phyloP scores from a whole-genome alignment of 2,113 vertebrate genomes.

The Phodopus roborovskii region DNA sequence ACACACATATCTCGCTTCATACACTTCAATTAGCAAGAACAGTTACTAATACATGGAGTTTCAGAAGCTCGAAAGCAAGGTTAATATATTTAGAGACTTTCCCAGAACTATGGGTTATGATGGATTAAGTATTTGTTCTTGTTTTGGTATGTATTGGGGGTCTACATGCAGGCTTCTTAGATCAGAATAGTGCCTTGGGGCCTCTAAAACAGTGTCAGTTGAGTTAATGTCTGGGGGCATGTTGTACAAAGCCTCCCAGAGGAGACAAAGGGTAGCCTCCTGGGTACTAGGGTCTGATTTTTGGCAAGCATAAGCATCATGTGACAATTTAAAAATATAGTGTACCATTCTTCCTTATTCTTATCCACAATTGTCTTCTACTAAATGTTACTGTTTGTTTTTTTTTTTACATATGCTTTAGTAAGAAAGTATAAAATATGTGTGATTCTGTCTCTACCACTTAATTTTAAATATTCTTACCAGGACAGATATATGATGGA shows the following conservation, averaged over 20 bases:
- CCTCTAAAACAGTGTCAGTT: neutral
- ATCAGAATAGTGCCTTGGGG: neutral
- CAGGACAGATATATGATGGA: neutral
- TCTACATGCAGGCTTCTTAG: neutral
- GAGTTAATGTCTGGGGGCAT: neutral
- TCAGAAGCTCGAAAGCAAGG: neutral
- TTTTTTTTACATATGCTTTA: neutral
- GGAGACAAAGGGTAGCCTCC: neutral
- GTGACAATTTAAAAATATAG: neutral
- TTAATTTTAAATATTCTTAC: slow-evolving; percentile 8
- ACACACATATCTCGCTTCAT: neutral
- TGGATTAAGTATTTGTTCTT: neutral
- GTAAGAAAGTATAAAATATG: neutral
- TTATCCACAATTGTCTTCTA: neutral
- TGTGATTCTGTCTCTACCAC: neutral
- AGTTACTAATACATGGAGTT: neutral
- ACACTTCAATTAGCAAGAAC: neutral
- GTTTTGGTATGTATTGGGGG: neutral
- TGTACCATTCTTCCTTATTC: neutral
- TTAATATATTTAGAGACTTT: neutral
- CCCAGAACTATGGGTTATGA: neutral
- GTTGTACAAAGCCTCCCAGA: neutral
- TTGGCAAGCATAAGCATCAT: neutral
- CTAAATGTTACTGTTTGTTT: neutral
- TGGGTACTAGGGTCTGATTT: neutral